phyloP scores from a whole-genome alignment of 2,797 vertebrate species.

The Thalassophryne amazonica region DNA sequence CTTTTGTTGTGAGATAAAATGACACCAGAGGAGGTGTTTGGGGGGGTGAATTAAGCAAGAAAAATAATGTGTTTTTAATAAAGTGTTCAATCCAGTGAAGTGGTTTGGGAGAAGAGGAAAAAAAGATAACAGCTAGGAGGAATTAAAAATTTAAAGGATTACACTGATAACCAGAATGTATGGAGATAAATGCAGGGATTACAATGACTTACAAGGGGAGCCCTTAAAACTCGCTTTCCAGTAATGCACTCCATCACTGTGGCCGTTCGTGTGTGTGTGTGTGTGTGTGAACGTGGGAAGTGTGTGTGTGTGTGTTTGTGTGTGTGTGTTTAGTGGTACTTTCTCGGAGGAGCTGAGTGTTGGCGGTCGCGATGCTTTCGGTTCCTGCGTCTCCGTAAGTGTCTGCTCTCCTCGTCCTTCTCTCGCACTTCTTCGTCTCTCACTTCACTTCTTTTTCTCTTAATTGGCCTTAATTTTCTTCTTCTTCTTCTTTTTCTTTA shows the following conservation, averaged over 20 bases:
- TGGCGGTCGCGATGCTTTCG: slow-evolving; percentile 63
- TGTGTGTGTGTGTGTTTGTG: slow-evolving; percentile 5
- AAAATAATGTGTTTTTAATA: slow-evolving; percentile 78
- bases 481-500: background rate
- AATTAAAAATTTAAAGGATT: slow-evolving; percentile 84
- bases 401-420: slow-evolving; percentile 38
- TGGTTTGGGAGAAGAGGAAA: slow-evolving; percentile 46
- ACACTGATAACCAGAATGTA: slow-evolving; percentile 80
- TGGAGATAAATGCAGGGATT: slow-evolving; percentile 83
- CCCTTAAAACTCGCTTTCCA: slow-evolving; percentile 80
- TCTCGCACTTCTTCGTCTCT: slow-evolving; percentile 13
- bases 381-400: slow-evolving; percentile 66
- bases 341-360: slow-evolving; percentile 28
- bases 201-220: slow-evolving; percentile 81
- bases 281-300: slow-evolving; percentile 16
- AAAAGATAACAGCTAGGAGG: slow-evolving; percentile 80
- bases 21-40: slow-evolving; percentile 10
- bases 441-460: slow-evolving; percentile 5
- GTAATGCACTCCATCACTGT: slow-evolving; percentile 78
- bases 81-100: slow-evolving; percentile 69
- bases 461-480: background rate
- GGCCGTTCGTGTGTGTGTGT: slow-evolving; percentile 29
- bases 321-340: slow-evolving; percentile 25
- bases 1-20: slow-evolving; percentile 79
- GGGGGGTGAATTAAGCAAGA: slow-evolving; percentile 70